Conservation (phyloP, 2,888 invertebrate species). For the Parnassius smintheus region DNA sequence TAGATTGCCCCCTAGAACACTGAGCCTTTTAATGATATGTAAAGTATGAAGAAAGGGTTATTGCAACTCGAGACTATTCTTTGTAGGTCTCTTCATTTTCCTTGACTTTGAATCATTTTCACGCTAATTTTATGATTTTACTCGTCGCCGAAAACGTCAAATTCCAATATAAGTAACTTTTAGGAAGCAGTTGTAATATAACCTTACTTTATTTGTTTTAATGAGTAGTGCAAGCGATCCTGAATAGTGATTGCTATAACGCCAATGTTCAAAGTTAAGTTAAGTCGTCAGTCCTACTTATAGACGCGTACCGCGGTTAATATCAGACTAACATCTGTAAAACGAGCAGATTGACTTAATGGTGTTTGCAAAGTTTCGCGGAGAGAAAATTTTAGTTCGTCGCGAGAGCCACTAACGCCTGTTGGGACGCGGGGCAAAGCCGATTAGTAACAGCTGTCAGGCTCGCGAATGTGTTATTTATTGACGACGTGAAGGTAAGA, state of each 20-base stretch:
- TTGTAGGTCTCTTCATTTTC: too few relatives aligned
- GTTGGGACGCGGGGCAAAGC: conserved; percentile 39
- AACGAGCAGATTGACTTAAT: conserved; percentile 76
- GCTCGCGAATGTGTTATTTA: conserved; percentile 68
- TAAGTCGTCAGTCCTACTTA: conserved; percentile 10
- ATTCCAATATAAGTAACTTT: too few relatives aligned
- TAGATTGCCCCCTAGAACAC: too few relatives aligned
- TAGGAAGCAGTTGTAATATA: too few relatives aligned
- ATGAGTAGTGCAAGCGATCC: not conserved
- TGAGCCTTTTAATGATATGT: too few relatives aligned
- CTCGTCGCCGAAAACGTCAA: too few relatives aligned
- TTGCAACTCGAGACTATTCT: too few relatives aligned
- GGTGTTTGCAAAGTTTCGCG: conserved; percentile 72
- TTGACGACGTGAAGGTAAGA: conserved; percentile 45
- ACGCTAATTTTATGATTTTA: too few relatives aligned
- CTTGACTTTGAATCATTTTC: too few relatives aligned
- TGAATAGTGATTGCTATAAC: not conserved
- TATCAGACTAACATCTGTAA: conserved; percentile 72
- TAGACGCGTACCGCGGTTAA: conserved; percentile 45
- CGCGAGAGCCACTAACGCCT: conserved; percentile 57
- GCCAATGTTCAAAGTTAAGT: conserved; percentile 3
- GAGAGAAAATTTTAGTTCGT: conserved; percentile 70
- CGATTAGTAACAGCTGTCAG: conserved; percentile 78
- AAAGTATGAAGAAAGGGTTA: too few relatives aligned
- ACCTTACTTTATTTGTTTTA: too few relatives aligned